Conservation (phyloP, 2,113 vertebrate genomes). For the Ameiurus melas region DNA sequence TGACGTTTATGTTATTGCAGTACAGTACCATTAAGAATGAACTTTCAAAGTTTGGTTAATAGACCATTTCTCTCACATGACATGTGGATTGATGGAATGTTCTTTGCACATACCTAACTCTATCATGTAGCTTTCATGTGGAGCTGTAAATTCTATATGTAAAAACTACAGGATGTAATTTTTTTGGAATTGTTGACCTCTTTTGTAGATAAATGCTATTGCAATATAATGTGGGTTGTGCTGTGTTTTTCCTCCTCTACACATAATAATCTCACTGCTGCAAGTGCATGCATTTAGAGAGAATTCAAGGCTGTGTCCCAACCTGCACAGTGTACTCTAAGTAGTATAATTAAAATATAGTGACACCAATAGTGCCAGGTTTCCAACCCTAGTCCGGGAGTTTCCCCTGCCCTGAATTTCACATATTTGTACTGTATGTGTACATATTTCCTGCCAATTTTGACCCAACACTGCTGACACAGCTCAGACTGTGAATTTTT, state of each 20-base stretch:
- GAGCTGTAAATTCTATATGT: not conserved
- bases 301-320: not conserved
- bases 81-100: not conserved
- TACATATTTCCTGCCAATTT: not conserved
- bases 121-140: not conserved
- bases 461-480: not conserved
- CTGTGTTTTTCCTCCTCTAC: not conserved
- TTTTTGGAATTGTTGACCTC: not conserved
- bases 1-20: constrained; percentile 49
- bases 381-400: not conserved
- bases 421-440: not conserved
- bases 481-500: constrained; percentile 1
- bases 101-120: constrained; percentile 18
- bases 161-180: not conserved
- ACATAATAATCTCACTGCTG: not conserved
- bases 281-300: not conserved
- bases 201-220: not conserved
- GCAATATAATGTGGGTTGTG: not conserved
- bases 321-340: not conserved
- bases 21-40: constrained; percentile 53
- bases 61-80: not conserved
- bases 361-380: not conserved
- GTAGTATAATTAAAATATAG: not conserved
- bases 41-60: constrained; percentile 50
- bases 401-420: not conserved